These are phyloP conservation scores for Morone chrysops DNA, from an alignment of 2,113 vertebrate genomes.

Conservation along the genomic window DNA sequence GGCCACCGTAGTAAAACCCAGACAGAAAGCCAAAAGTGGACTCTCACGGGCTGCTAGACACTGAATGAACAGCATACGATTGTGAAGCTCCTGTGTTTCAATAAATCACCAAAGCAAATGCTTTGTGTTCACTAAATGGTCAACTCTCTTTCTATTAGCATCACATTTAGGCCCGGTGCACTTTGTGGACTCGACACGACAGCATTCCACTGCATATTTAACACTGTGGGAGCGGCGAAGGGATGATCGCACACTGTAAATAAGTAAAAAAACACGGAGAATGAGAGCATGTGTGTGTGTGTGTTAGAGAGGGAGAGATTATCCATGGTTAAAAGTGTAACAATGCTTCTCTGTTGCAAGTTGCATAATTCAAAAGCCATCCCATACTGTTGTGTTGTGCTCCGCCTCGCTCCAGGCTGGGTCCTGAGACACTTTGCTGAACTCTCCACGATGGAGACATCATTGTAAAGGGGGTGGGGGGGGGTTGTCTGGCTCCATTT, in stretches of 20 bases:
- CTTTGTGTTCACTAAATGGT: slow-evolving; percentile 78
- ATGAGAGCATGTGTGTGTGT: slow-evolving; percentile 5
- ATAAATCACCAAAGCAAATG: slow-evolving; percentile 75
- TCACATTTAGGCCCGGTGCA: slow-evolving; percentile 66
- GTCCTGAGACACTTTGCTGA: slow-evolving; percentile 59
- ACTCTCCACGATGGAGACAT: slow-evolving; percentile 56
- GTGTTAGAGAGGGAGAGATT: slow-evolving; percentile 45
- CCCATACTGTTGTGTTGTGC: slow-evolving; percentile 50
- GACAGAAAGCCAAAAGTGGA: slow-evolving; percentile 31
- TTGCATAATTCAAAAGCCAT: slow-evolving; percentile 78
- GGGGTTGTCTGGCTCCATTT: slow-evolving; percentile 37
- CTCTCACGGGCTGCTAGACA: slow-evolving; percentile 27
- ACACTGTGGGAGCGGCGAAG: slow-evolving; percentile 45
- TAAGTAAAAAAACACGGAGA: slow-evolving; percentile 70
- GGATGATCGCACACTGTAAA: slow-evolving; percentile 64
- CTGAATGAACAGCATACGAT: slow-evolving; percentile 31
- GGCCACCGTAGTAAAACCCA: background rate
- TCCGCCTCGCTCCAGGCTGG: slow-evolving; percentile 55
- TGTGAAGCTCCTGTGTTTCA: slow-evolving; percentile 57
- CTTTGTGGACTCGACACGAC: slow-evolving; percentile 59
- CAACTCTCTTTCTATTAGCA: slow-evolving; percentile 71
- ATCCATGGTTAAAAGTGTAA: slow-evolving; percentile 70
- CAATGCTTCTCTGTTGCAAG: slow-evolving; percentile 66
- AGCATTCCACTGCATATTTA: slow-evolving; percentile 80
- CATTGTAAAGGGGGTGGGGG: slow-evolving; percentile 13